Base-by-base conservation (phyloP, 2,113 vertebrate genomes). In the Brachypteracias leptosomus region DNA sequence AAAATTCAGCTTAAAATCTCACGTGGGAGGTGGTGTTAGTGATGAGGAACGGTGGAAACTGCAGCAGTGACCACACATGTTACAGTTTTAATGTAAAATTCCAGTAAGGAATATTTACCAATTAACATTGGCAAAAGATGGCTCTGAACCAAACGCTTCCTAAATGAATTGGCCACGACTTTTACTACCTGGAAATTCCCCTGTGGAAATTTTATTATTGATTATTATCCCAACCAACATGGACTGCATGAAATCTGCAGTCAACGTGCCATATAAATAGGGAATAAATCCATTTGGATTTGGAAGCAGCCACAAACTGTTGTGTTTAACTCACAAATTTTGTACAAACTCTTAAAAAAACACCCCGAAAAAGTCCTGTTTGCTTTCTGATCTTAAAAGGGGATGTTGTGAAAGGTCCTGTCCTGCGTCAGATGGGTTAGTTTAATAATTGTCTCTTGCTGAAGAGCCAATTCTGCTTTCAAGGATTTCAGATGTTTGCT, bases 261-360 rank as follows among this genome's bases (percentile, higher is more conserved):
- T n/a, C n/a, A n/a, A n/a, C n/a, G n/a, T 15, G 38, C 55, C 35
- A 81, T 5, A 2, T 42, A 3, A 8, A 44, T 35, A 28, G 19
- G 13, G 77, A 25, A 68, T 55, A 9, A 26, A 67, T 67, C 29
- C 31, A 4, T n/a, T 44, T 29, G 80, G 11, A 3, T 55, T 87
- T 1, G 4, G 31, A 63, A 46, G 26, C 59, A 42, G 9, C 26
- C 33, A 33, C n/a, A 51, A 38, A 20, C n/a, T 24, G 14, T 10
- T 10, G 28, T 0, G 1, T 36, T 68, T 12, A 16, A 42, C 31
- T 78, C 2, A 0, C 22, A 8, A 0, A 7, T 85, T 67, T 21
- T n/a, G n/a, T 24, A 4, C 1, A 4, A 36, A 4, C 44, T 72
- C 22, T 29, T 20, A 28, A 74, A 36, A 18, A 20, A 13, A 10